A percentile compares a stretch with the other conserved stretches of the same genome.
These are phyloP conservation scores for Drosophila quadrilineata DNA, from an alignment of 1,140 invertebrate genomes.

Conservation along the genomic window DNA sequence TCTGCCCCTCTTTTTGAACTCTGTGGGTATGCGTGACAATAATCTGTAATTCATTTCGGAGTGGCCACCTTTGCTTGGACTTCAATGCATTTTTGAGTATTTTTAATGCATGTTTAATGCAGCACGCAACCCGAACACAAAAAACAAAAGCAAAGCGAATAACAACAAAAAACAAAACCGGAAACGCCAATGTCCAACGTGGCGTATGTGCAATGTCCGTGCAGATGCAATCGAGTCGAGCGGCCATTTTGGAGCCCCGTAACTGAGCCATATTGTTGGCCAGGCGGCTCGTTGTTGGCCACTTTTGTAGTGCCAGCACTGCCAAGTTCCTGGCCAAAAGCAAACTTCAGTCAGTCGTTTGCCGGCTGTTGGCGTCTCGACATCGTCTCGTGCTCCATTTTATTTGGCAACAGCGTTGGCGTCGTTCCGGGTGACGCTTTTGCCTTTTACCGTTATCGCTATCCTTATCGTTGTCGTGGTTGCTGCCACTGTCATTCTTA, in stretches of 20 bases:
- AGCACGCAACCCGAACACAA: constrained; percentile 46
- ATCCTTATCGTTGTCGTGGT: too few relatives aligned
- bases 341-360: constrained; percentile 57
- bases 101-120: constrained; percentile 69
- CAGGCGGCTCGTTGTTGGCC: constrained; percentile 33
- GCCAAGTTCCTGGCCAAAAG: constrained; percentile 21
- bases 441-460: constrained; percentile 5
- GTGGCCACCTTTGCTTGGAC: constrained; percentile 32
- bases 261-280: neutral
- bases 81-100: constrained; percentile 62
- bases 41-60: constrained; percentile 36
- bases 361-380: constrained; percentile 61
- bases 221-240: constrained; percentile 39
- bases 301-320: constrained; percentile 16
- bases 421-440: constrained; percentile 15
- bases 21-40: constrained; percentile 52
- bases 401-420: constrained; percentile 1
- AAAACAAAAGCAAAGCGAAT: constrained; percentile 14
- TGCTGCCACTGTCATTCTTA: constrained; percentile 1
- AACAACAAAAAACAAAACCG: constrained; percentile 16
- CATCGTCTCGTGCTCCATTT: constrained; percentile 48
- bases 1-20: neutral
- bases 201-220: constrained; percentile 63
- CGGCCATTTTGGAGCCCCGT: constrained; percentile 18
- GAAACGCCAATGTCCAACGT: constrained; percentile 53